Evolutionary conservation across 1,140 invertebrate species (phyloP).

Genomic region (Andricus grossulariae): DNA sequence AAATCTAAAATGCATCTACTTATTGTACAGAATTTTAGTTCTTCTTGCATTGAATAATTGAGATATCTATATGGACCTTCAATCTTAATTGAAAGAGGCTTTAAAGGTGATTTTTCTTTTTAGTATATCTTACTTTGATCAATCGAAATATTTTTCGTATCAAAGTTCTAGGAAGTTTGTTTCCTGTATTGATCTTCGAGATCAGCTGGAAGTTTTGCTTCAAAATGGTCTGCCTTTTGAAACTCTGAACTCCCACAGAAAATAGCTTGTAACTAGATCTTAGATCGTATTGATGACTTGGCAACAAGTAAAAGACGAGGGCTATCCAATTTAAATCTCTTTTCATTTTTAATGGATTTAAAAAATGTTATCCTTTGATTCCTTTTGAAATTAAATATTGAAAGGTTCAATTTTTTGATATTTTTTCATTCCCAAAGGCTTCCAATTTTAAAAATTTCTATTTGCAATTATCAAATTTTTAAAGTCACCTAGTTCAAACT

Average conservation of each 20-base stretch:
- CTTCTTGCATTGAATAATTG: no score
- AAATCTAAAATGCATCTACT: background rate
- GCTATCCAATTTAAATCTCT: background rate
- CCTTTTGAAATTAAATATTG: background rate
- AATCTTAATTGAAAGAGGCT: no score
- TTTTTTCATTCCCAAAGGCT: no score
- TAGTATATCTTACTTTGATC: no score
- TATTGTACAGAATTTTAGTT: no score
- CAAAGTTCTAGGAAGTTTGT: background rate
- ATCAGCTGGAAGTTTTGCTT: background rate
- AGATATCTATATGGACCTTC: no score
- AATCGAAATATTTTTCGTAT: background rate
- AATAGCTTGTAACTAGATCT: constrained; percentile 13
- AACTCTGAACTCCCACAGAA: background rate
- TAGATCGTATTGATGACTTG: constrained; percentile 9
- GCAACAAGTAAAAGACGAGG: background rate
- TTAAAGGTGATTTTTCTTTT: no score
- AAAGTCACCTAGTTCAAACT: no score
- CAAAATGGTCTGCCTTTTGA: constrained; percentile 11
- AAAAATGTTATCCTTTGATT: background rate
- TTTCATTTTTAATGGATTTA: background rate
- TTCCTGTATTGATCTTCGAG: background rate
- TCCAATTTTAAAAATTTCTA: no score
- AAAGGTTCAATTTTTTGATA: no score
- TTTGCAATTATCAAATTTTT: no score